Conservation (phyloP, 2,888 invertebrate genomes). For the Dasypolia templi region DNA sequence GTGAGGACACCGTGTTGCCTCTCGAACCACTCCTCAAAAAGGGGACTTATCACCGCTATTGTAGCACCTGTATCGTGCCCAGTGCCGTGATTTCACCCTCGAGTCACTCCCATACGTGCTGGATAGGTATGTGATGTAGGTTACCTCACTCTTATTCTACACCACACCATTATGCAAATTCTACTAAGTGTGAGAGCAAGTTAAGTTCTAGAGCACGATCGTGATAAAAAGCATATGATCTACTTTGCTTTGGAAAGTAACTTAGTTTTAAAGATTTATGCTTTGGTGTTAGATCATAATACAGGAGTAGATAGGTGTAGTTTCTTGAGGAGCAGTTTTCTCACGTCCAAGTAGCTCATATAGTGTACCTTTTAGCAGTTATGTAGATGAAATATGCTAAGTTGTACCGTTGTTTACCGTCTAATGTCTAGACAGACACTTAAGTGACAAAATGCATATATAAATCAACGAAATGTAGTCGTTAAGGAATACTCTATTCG, state of each 20-base stretch:
- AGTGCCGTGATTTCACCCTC: too few relatives aligned
- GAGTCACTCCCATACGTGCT: too few relatives aligned
- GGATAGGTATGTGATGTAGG: background rate
- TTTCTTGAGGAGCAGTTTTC: background rate
- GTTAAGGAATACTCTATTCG: background rate
- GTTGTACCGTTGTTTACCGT: conserved; percentile 22
- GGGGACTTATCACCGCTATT: too few relatives aligned
- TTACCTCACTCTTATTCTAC: background rate
- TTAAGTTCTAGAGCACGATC: conserved; percentile 33
- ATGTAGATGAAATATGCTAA: conserved; percentile 7
- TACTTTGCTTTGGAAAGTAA: background rate
- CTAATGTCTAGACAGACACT: conserved; percentile 29
- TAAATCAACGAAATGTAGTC: conserved; percentile 32
- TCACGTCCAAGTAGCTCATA: too few relatives aligned
- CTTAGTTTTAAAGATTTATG: background rate
- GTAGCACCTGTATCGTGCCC: too few relatives aligned
- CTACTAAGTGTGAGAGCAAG: conserved; percentile 8
- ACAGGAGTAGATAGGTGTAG: background rate
- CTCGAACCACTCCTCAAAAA: too few relatives aligned
- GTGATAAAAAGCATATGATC: conserved; percentile 31
- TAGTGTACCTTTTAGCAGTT: background rate
- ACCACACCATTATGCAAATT: conserved; percentile 29
- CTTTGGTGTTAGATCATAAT: background rate
- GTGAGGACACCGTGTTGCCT: too few relatives aligned
- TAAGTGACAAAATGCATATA: conserved; percentile 22